Conservation (phyloP, 2,797 vertebrate species). For the Propithecus deckenii region DNA sequence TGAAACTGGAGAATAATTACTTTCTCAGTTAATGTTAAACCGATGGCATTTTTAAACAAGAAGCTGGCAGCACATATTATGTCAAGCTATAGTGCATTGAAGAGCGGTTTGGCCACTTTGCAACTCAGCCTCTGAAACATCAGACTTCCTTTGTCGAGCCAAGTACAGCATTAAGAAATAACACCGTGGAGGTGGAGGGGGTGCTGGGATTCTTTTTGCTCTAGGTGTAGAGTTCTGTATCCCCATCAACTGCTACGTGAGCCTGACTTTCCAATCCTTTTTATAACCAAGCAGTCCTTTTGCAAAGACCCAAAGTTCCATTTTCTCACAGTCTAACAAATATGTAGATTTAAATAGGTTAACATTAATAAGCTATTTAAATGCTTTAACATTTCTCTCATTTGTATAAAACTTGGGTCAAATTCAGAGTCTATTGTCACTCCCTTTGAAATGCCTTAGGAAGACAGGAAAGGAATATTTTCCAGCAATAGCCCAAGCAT, state of each 20-base stretch:
- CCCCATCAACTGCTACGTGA: neutral
- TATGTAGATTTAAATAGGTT: neutral
- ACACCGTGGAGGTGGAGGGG: slow-evolving; percentile 8
- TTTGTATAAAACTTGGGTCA: slow-evolving; percentile 40
- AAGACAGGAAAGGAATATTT: neutral
- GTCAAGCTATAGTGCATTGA: slow-evolving; percentile 54
- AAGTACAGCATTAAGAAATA: slow-evolving; percentile 82
- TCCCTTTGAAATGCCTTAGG: neutral
- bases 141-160: slow-evolving; percentile 71
- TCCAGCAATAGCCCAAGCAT: neutral
- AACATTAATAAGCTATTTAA: slow-evolving; percentile 7
- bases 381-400: neutral
- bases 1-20: slow-evolving; percentile 76
- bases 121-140: slow-evolving; percentile 74
- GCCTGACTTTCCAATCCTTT: neutral
- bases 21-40: slow-evolving; percentile 74
- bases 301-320: neutral
- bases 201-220: neutral
- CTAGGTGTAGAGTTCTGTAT: neutral
- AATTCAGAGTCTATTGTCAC: neutral
- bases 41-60: slow-evolving; percentile 78
- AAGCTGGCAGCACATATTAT: slow-evolving; percentile 67
- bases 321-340: neutral
- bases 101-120: slow-evolving; percentile 71
- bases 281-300: neutral